These are phyloP conservation scores for Argopecten irradians DNA, from an alignment of 1,140 invertebrate species.

Conservation along the genomic window DNA sequence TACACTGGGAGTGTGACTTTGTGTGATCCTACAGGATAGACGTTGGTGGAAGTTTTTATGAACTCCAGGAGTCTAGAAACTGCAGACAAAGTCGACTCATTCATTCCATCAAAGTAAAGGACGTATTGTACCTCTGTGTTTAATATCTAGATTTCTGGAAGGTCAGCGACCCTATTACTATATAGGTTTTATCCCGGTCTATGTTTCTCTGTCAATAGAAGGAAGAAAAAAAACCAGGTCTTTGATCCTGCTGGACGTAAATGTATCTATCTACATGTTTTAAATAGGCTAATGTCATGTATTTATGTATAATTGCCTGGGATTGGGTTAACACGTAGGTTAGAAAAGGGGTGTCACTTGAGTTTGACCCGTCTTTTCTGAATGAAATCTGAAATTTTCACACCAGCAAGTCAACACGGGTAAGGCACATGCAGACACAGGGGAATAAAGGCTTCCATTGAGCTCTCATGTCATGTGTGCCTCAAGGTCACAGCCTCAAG, in stretches of 20 bases:
- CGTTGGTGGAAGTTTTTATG: not conserved
- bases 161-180: not conserved
- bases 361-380: not conserved
- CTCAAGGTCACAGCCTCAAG: too few relatives aligned
- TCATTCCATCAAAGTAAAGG: not conserved
- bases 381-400: not conserved
- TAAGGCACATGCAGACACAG: too few relatives aligned
- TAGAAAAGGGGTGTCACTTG: not conserved
- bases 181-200: not conserved
- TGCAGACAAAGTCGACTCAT: not conserved
- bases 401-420: not conserved
- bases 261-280: not conserved
- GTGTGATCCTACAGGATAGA: not conserved
- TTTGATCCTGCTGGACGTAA: not conserved
- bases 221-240: not conserved
- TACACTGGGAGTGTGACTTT: not conserved
- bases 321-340: not conserved
- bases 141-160: not conserved
- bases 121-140: not conserved
- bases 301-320: not conserved
- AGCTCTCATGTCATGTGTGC: too few relatives aligned
- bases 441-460: too few relatives aligned
- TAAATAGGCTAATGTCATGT: not conserved
- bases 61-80: not conserved
- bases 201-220: conserved; percentile 22